These are phyloP conservation scores for Tigriopus californicus DNA, from an alignment of 2,888 invertebrate genomes.

Conservation along the genomic window DNA sequence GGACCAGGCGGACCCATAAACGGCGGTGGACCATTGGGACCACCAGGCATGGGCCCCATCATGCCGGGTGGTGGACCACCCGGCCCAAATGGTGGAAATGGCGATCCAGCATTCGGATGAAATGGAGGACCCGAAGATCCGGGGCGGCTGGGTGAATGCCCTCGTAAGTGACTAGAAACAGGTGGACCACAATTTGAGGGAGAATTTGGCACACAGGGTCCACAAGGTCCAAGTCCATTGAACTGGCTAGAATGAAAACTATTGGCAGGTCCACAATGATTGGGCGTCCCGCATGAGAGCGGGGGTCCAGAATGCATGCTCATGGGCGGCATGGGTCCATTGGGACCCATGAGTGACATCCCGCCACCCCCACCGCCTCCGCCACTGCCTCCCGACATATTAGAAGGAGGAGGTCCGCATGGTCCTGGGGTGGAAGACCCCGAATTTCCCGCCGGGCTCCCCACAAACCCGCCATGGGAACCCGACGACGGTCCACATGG, in stretches of 20 bases:
- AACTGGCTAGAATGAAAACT: conserved; percentile 8
- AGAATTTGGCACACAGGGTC: conserved; percentile 11
- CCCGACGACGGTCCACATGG: conserved; percentile 13
- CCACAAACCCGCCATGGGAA: conserved; percentile 7
- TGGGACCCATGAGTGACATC: not conserved
- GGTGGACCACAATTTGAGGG: conserved; percentile 15
- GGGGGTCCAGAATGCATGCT: not conserved
- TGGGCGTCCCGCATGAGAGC: not conserved
- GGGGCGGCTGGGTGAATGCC: conserved; percentile 15
- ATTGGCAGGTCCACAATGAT: conserved; percentile 13
- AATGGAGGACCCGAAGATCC: conserved; percentile 15
- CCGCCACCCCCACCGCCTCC: not conserved
- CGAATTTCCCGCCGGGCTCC: conserved; percentile 11
- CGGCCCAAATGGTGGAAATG: conserved; percentile 11
- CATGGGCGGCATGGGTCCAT: not conserved
- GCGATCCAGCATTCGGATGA: conserved; percentile 1
- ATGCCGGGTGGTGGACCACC: not conserved
- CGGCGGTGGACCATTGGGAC: conserved; percentile 1
- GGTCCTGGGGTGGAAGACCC: conserved; percentile 15
- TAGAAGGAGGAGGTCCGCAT: not conserved
- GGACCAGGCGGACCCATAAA: conserved; percentile 12
- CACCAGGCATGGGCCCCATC: not conserved
- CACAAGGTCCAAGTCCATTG: conserved; percentile 7
- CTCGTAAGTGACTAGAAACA: conserved; percentile 12
- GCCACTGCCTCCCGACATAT: not conserved